phyloP scores from a whole-genome alignment of 1,140 invertebrate species.

The Tetraneura akinire region DNA sequence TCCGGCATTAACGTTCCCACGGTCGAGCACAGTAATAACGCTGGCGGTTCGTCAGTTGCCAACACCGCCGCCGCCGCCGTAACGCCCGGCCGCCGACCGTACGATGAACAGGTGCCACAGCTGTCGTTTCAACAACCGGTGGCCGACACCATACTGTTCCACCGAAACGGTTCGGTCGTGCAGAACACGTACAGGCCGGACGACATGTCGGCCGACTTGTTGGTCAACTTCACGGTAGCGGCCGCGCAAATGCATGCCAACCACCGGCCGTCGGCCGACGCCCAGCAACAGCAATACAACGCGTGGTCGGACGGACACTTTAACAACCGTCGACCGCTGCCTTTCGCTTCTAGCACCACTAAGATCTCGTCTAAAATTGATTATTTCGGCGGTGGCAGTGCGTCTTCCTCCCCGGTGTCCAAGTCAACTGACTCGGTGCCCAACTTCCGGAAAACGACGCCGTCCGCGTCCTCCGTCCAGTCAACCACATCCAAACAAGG shows the following conservation, averaged over 20 bases:
- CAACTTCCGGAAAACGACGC: slow-evolving; percentile 29
- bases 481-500: slow-evolving; percentile 48
- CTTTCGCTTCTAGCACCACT: background rate
- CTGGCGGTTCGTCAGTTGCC: slow-evolving; percentile 12
- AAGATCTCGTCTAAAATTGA: slow-evolving; percentile 23
- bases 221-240: slow-evolving; percentile 4
- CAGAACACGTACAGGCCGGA: slow-evolving; percentile 66
- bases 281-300: background rate
- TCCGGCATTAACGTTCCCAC: slow-evolving; percentile 54
- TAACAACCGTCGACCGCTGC: background rate
- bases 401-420: slow-evolving; percentile 7
- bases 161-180: slow-evolving; percentile 65
- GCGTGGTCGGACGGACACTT: background rate
- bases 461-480: background rate
- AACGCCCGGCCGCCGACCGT: background rate
- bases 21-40: background rate
- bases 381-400: background rate
- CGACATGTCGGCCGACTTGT: slow-evolving; percentile 60
- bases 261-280: background rate
- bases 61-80: slow-evolving; percentile 6
- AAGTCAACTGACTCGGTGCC: slow-evolving; percentile 38
- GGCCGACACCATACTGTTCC: slow-evolving; percentile 68
- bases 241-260: background rate
- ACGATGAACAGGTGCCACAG: slow-evolving; percentile 24
- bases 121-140: slow-evolving; percentile 60